A percentile compares a stretch with the other conserved stretches of the same genome.
Evolutionary conservation across 2,113 vertebrate genomes (phyloP).

Genomic region (Haplochromis vanheusdeni): DNA sequence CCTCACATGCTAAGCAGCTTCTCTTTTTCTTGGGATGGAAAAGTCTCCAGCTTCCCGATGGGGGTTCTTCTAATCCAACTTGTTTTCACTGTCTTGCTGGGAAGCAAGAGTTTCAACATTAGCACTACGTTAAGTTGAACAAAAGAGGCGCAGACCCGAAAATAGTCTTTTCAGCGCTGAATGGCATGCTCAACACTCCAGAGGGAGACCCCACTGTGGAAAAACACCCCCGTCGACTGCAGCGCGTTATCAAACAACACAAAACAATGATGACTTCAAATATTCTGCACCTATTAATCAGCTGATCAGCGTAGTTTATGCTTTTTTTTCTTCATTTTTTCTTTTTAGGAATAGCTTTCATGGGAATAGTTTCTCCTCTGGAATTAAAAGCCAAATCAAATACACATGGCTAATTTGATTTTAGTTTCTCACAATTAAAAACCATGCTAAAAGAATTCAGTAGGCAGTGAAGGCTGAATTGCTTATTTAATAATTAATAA

Average conservation of each 20-base stretch:
- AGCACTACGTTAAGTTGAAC: conserved; percentile 65
- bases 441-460: accelerated
- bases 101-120: conserved; percentile 61
- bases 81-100: conserved; percentile 75
- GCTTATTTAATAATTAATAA: background rate
- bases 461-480: background rate
- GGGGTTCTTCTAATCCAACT: conserved; percentile 68
- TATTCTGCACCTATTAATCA: background rate
- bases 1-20: conserved; percentile 55
- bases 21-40: background rate
- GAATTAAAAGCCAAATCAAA: background rate
- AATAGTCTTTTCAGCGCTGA: conserved; percentile 29
- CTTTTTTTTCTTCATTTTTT: background rate
- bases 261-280: background rate
- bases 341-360: background rate
- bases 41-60: conserved; percentile 34
- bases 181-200: background rate
- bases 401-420: background rate
- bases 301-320: background rate
- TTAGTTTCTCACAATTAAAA: background rate
- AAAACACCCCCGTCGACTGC: background rate
- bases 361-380: background rate
- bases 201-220: conserved; percentile 12
- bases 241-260: background rate
- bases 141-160: conserved; percentile 61